phyloP scores from a whole-genome alignment of 2,888 invertebrate species.

The Dromius quadrimaculatus region DNA sequence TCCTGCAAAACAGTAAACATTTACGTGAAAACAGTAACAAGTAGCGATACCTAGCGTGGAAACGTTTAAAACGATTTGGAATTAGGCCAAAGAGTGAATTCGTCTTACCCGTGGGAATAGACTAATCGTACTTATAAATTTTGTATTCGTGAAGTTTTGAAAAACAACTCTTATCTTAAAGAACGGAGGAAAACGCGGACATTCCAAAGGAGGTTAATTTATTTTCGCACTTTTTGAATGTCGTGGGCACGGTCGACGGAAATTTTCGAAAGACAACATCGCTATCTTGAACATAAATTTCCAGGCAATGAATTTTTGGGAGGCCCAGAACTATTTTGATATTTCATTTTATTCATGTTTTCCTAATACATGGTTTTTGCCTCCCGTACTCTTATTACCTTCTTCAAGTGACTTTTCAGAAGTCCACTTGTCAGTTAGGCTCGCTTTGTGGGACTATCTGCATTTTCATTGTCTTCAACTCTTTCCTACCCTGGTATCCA shows the following conservation, averaged over 20 bases:
- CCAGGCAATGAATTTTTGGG: too few species aligned
- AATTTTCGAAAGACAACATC: neutral
- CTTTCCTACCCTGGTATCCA: too few species aligned
- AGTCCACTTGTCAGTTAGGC: too few species aligned
- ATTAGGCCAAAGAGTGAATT: conserved; percentile 13
- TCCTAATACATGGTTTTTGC: too few species aligned
- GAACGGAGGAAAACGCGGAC: neutral
- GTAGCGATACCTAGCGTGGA: neutral
- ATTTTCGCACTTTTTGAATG: conserved; percentile 21
- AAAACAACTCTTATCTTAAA: conserved; percentile 10
- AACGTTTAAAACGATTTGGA: conserved; percentile 28
- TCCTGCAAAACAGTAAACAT: conserved; percentile 43
- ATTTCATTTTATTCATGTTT: too few species aligned
- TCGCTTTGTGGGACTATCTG: too few species aligned
- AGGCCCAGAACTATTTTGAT: too few species aligned
- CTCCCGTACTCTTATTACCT: too few species aligned
- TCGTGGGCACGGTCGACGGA: too few species aligned
- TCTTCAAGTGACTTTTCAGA: too few species aligned
- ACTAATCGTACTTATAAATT: conserved; percentile 28
- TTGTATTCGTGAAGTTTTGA: conserved; percentile 8
- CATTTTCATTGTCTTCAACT: too few species aligned
- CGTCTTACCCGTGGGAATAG: conserved; percentile 5
- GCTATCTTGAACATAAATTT: too few species aligned
- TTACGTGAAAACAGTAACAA: conserved; percentile 16
- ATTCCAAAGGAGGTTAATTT: neutral